Evolutionary conservation across 2,113 vertebrate species (phyloP).

Genomic region (Campylomormyrus tamandua): DNA sequence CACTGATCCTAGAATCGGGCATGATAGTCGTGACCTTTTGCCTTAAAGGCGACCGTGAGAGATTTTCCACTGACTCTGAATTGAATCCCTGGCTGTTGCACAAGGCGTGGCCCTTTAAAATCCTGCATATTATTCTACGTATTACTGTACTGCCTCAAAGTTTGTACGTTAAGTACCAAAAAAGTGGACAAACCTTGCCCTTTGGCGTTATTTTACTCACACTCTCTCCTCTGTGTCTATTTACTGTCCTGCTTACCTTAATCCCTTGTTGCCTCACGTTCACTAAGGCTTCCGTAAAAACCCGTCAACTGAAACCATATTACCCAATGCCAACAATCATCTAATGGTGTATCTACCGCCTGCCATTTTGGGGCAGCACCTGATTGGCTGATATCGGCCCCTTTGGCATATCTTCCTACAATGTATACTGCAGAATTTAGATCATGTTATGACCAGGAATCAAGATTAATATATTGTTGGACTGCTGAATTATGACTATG

Average conservation of each 20-base stretch:
- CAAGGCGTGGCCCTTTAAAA: neutral
- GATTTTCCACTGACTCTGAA: conserved; percentile 30
- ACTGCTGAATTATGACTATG: neutral
- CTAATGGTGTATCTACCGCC: neutral
- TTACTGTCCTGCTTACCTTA: neutral
- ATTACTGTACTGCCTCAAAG: neutral
- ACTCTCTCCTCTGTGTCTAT: neutral
- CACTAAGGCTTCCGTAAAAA: neutral
- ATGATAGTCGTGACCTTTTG: neutral
- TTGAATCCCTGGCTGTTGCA: neutral
- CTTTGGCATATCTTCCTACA: neutral
- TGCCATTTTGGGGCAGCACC: neutral
- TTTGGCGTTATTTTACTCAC: neutral
- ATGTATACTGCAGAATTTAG: neutral
- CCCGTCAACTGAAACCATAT: neutral
- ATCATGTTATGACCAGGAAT: neutral
- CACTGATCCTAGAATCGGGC: neutral
- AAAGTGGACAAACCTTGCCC: neutral
- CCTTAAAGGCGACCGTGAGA: conserved; percentile 19
- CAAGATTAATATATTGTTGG: neutral
- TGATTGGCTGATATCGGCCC: neutral
- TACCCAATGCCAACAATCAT: neutral
- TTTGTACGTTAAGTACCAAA: neutral
- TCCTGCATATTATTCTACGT: neutral
- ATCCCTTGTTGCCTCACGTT: neutral